Conservation (phyloP, 2,888 invertebrate species). For the Scaptomyza cyrtandrae region DNA sequence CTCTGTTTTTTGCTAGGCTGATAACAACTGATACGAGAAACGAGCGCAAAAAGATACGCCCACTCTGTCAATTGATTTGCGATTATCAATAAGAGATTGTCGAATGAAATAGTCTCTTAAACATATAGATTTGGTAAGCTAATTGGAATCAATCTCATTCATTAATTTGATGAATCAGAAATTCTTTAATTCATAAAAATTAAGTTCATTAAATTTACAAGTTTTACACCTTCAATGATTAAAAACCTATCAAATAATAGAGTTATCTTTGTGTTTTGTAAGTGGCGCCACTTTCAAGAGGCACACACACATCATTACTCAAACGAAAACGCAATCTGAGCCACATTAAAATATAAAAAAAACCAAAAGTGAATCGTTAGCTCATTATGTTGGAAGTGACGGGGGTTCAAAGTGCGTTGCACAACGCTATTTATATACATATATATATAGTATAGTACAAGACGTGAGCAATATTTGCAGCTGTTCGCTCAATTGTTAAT, state of each 20-base stretch:
- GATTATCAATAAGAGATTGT: constrained; percentile 27
- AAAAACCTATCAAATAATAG: not conserved
- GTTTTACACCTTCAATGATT: not conserved
- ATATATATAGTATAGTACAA: not conserved
- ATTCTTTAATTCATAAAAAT: not conserved
- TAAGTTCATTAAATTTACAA: not conserved
- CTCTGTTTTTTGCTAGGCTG: constrained; percentile 7
- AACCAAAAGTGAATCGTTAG: not conserved
- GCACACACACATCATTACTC: constrained; percentile 45
- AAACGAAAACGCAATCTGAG: constrained; percentile 20
- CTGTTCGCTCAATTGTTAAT: constrained; percentile 30
- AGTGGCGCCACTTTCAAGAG: constrained; percentile 22
- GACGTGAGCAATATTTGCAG: constrained; percentile 9
- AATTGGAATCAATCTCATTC: not conserved
- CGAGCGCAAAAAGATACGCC: constrained; percentile 4
- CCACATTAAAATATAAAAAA: not conserved
- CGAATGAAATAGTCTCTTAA: not conserved
- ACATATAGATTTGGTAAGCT: not conserved
- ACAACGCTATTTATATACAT: constrained; percentile 49
- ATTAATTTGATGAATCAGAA: constrained; percentile 4
- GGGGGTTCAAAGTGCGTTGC: constrained; percentile 54
- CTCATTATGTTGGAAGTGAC: constrained; percentile 39
- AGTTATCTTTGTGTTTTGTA: constrained; percentile 3
- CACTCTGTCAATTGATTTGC: constrained; percentile 5
- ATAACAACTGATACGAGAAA: constrained; percentile 25